Percentiles rank a stretch among this genome's conserved stretches.
Conservation (phyloP, 2,888 invertebrate genomes). For the Caenorhabditis sp. region DNA sequence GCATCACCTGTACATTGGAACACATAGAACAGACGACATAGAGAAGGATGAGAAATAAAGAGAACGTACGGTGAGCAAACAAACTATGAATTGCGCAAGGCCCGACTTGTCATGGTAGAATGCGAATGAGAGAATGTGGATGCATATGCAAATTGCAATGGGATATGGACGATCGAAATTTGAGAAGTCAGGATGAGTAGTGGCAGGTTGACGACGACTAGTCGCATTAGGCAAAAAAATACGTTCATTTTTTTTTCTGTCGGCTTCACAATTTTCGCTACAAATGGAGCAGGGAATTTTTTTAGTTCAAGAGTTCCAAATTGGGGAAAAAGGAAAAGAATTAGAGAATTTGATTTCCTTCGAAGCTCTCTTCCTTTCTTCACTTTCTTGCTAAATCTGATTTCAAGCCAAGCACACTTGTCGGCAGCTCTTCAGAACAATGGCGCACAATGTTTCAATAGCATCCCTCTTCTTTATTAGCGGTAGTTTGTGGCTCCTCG, state of each 20-base stretch:
- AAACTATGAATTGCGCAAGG: slow-evolving; percentile 45
- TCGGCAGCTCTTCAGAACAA: slow-evolving; percentile 59
- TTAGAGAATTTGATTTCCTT: slow-evolving; percentile 49
- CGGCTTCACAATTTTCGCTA: not conserved
- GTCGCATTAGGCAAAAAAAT: slow-evolving; percentile 8
- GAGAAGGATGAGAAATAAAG: slow-evolving; percentile 44
- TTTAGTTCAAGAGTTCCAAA: not conserved
- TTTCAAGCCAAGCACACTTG: slow-evolving; percentile 63
- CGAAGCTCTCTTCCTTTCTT: slow-evolving; percentile 3
- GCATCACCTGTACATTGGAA: slow-evolving; percentile 4
- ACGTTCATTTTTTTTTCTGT: slow-evolving; percentile 4
- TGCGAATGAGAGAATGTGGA: slow-evolving; percentile 13
- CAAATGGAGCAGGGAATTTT: slow-evolving; percentile 13
- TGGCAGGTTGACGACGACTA: slow-evolving; percentile 37
- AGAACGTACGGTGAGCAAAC: slow-evolving; percentile 55
- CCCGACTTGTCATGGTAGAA: slow-evolving; percentile 49
- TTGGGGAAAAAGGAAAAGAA: too few relatives aligned
- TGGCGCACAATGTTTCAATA: slow-evolving; percentile 58
- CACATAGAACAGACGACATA: not conserved
- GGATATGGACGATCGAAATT: slow-evolving; percentile 61
- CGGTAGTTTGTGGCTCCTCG: slow-evolving; percentile 26
- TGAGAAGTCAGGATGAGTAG: slow-evolving; percentile 40
- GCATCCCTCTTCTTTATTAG: slow-evolving; percentile 40
- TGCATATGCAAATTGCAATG: slow-evolving; percentile 52
- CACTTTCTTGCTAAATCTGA: slow-evolving; percentile 33